Evolutionary conservation across 1,140 invertebrate species (phyloP).

Genomic region (Drosophila pseudoobscura): DNA sequence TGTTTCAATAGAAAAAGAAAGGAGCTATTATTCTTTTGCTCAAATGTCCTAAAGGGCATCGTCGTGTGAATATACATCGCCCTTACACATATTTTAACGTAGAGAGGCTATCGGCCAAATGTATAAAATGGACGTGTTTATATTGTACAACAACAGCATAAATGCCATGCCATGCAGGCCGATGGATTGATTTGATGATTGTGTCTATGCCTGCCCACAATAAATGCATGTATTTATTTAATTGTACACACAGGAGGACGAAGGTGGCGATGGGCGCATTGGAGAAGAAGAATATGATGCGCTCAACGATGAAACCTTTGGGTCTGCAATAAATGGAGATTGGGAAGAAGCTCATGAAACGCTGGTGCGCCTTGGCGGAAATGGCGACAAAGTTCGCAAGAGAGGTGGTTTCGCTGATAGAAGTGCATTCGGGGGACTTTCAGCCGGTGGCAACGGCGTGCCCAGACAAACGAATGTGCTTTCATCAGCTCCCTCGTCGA

Average conservation of each 20-base stretch:
- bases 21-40: no score
- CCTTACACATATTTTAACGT: no score
- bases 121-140: no score
- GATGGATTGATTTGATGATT: no score
- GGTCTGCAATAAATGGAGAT: constrained; percentile 87
- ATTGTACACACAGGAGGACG: constrained; percentile 65
- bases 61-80: no score
- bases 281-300: constrained; percentile 93
- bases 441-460: constrained; percentile 43
- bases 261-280: constrained; percentile 86
- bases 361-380: constrained; percentile 74
- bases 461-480: constrained; percentile 32
- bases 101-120: no score
- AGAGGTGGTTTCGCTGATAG: constrained; percentile 19
- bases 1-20: no score
- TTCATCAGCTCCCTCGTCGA: constrained; percentile 48
- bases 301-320: constrained; percentile 95
- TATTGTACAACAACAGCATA: no score
- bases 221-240: constrained; percentile 5
- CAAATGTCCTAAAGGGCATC: no score
- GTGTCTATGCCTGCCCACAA: background rate
- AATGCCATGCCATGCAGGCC: no score
- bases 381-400: constrained; percentile 58
- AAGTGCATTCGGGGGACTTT: constrained; percentile 16
- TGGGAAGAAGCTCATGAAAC: constrained; percentile 86